These are phyloP conservation scores for Taphrorychus bicolor DNA, from an alignment of 2,888 invertebrate species.

Conservation along the genomic window DNA sequence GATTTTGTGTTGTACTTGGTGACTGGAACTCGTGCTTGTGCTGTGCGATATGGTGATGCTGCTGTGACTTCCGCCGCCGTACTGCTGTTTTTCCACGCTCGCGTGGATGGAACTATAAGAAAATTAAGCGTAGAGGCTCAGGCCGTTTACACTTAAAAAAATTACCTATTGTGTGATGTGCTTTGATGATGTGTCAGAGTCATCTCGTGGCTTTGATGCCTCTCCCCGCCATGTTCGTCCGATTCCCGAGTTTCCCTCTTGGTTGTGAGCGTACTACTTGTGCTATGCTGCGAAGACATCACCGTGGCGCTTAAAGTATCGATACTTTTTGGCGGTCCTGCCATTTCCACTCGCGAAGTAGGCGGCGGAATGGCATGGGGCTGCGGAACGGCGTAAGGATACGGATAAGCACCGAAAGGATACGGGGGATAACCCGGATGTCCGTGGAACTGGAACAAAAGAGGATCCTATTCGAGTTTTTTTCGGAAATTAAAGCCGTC, in stretches of 20 bases:
- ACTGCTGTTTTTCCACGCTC: constrained; percentile 68
- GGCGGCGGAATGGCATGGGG: constrained; percentile 78
- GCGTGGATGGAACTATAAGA: constrained; percentile 66
- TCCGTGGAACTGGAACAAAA: constrained; percentile 62
- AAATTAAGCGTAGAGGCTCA: background rate
- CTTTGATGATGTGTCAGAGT: constrained; percentile 73
- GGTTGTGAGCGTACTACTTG: constrained; percentile 75
- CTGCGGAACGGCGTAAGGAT: constrained; percentile 77
- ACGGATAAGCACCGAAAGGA: constrained; percentile 70
- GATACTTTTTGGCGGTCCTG: constrained; percentile 46
- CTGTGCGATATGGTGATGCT: constrained; percentile 73
- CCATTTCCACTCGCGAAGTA: constrained; percentile 48
- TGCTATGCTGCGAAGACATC: constrained; percentile 73
- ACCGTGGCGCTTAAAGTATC: constrained; percentile 66
- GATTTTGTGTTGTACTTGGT: constrained; percentile 64
- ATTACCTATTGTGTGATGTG: constrained; percentile 64
- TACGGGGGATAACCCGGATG: constrained; percentile 75
- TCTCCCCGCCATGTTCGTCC: constrained; percentile 60
- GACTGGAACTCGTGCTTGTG: constrained; percentile 71
- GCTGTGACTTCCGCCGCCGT: constrained; percentile 61
- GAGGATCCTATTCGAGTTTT: background rate
- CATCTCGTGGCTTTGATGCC: constrained; percentile 71
- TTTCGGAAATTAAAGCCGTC: background rate
- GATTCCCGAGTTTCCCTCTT: constrained; percentile 66
- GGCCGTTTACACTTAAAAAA: background rate